Evolutionary conservation across 1,140 invertebrate genomes (phyloP), one percentile per base, ranked within the genome.

Genomic region (Drosophila funebris): DNA sequence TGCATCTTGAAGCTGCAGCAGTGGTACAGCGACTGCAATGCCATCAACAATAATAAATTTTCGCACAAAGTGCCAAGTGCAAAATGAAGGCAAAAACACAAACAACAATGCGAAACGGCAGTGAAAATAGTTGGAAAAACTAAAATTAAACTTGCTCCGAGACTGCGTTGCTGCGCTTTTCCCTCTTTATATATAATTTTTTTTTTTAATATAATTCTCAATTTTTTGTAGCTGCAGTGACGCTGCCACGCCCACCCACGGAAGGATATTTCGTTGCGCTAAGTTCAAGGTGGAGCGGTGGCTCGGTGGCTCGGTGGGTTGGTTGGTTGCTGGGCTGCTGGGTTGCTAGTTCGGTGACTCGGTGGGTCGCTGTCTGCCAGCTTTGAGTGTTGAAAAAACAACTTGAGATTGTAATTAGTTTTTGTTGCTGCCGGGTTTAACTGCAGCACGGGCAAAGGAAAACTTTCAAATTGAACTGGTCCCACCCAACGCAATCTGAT

Each of bases 351-450:
- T 36, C n/a, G n/a, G 62, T 27, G 24, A 31, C 31, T 36, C 24
- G 16, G 39, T 37, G 53, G 29, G 36, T 33, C 48, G 27, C 31
- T 44, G 56, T 43, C 56, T 53, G 62, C 43, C 37, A 27, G 44
- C 54, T 63, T 78, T 78, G 82, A 87, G 82, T 87, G 82, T 83
- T 87, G 75, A 79, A 87, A 87, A 87, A 87, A 87, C 82, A 88
- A 87, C 82, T 87, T 87, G 82, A 87, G 78, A 87, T 87, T 87
- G 83, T 87, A 87, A 87, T 87, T 87, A 87, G 82, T 87, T 87
- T 87, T 87, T 87, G 83, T 87, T 87, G 83, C 83, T 88, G 33
- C 48, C 77, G 82, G 83, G 75, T 67, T 78, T 78, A 82, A 76
- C 63, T 68, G 58, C 57, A 52, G 58, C 43, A 9, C 43, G 39